These are phyloP conservation scores for Crocallis elinguaria DNA, from an alignment of 2,888 invertebrate genomes.

Conservation along the genomic window DNA sequence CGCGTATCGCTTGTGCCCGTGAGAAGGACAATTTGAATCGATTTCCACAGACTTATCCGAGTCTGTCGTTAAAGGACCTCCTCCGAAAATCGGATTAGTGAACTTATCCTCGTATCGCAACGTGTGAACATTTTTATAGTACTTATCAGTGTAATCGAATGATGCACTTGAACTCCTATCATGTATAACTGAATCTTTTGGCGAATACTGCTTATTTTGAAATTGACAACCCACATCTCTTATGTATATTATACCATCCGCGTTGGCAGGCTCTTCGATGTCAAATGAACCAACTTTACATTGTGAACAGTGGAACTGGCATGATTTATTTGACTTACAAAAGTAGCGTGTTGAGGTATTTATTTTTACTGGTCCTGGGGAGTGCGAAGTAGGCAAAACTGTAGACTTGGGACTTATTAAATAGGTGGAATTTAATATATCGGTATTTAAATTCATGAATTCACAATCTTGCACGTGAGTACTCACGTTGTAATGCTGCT, in stretches of 20 bases:
- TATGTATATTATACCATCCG: conserved; percentile 65
- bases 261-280: conserved; percentile 40
- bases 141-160: conserved; percentile 53
- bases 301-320: conserved; percentile 59
- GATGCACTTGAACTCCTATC: conserved; percentile 58
- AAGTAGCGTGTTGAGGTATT: conserved; percentile 37
- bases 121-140: conserved; percentile 54
- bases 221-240: conserved; percentile 79
- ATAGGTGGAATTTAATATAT: conserved; percentile 44
- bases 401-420: conserved; percentile 48
- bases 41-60: conserved; percentile 53
- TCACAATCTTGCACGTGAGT: too few relatives aligned
- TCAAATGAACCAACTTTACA: conserved; percentile 36
- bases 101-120: conserved; percentile 65
- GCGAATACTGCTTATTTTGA: conserved; percentile 50
- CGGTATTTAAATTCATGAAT: conserved; percentile 49
- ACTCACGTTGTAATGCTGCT: conserved; percentile 47
- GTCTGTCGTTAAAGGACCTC: conserved; percentile 48
- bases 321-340: conserved; percentile 63
- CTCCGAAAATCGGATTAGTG: conserved; percentile 54
- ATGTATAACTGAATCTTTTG: conserved; percentile 47
- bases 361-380: conserved; percentile 45
- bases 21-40: conserved; percentile 56
- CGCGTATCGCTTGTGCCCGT: conserved; percentile 40
- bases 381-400: conserved; percentile 39